Evolutionary conservation across 2,888 invertebrate species (phyloP).

Genomic region (Lomographa bimaculata): DNA sequence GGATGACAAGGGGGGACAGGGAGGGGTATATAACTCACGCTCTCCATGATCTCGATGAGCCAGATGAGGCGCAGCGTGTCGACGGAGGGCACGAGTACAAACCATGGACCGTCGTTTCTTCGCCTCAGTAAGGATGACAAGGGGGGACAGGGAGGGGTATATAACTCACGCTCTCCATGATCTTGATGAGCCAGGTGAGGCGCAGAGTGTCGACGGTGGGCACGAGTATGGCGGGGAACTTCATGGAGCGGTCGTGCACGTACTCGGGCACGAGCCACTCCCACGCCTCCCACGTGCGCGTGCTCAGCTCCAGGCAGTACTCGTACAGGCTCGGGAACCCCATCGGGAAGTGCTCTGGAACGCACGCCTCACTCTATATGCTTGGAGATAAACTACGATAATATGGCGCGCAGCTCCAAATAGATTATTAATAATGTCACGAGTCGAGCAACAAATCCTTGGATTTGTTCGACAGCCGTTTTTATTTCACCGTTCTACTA

Average conservation of each 20-base stretch:
- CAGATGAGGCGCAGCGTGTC: slow-evolving; percentile 93
- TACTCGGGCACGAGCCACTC: slow-evolving; percentile 90
- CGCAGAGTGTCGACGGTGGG: slow-evolving; percentile 95
- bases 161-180: slow-evolving; percentile 89
- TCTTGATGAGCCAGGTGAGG: slow-evolving; percentile 89
- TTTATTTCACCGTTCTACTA: too few relatives aligned
- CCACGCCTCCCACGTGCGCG: slow-evolving; percentile 93
- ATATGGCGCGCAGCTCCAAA: too few relatives aligned
- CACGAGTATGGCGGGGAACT: slow-evolving; percentile 93
- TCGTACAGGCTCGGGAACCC: slow-evolving; percentile 90
- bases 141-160: too few relatives aligned
- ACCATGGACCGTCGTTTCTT: too few relatives aligned
- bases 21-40: too few relatives aligned
- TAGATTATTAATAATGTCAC: too few relatives aligned
- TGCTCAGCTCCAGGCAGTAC: slow-evolving; percentile 88
- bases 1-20: too few relatives aligned
- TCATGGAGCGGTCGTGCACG: slow-evolving; percentile 86
- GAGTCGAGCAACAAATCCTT: too few relatives aligned
- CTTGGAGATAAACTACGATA: too few relatives aligned
- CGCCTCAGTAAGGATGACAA: too few relatives aligned
- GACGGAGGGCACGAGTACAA: slow-evolving; percentile 94
- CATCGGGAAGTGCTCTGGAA: slow-evolving; percentile 88
- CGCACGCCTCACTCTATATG: too few relatives aligned
- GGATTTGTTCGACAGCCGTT: too few relatives aligned
- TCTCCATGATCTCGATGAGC: slow-evolving; percentile 90